Conservation (phyloP, 2,888 invertebrate species). For the Epicampocera succincta region DNA sequence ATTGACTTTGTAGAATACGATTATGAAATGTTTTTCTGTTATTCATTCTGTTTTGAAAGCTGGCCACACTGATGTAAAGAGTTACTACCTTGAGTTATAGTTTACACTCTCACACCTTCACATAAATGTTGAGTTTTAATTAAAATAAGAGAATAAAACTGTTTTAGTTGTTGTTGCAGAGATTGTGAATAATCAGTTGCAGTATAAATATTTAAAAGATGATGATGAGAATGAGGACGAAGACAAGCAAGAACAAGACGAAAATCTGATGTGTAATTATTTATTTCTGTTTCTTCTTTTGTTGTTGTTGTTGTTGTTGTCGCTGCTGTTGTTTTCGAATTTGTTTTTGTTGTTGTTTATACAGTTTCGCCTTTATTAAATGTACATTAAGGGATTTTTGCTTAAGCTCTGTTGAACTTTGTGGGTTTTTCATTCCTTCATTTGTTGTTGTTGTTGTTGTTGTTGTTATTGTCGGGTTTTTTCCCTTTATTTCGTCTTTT, state of each 20-base stretch:
- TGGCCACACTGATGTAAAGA: constrained; percentile 28
- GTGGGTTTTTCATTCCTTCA: constrained; percentile 57
- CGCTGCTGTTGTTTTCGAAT: neutral
- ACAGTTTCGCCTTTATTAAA: constrained; percentile 69
- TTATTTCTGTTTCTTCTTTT: constrained; percentile 15
- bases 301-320: neutral
- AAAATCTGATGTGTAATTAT: constrained; percentile 41
- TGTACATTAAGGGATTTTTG: constrained; percentile 67
- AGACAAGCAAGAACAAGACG: constrained; percentile 17
- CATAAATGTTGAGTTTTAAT: constrained; percentile 9
- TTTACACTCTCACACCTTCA: constrained; percentile 41
- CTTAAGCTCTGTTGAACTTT: constrained; percentile 67
- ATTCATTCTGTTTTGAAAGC: too few relatives aligned
- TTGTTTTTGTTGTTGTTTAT: constrained; percentile 44
- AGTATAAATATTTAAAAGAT: neutral
- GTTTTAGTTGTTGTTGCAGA: neutral
- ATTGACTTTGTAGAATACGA: too few relatives aligned
- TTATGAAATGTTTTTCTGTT: too few relatives aligned
- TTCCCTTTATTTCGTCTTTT: constrained; percentile 7
- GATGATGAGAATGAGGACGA: neutral
- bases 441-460: constrained; percentile 1
- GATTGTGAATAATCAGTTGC: constrained; percentile 31
- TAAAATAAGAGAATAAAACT: constrained; percentile 2
- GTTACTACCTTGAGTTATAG: constrained; percentile 61
- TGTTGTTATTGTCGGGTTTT: neutral